Conservation (phyloP, 2,797 vertebrate genomes). For the Myripristis murdjan region DNA sequence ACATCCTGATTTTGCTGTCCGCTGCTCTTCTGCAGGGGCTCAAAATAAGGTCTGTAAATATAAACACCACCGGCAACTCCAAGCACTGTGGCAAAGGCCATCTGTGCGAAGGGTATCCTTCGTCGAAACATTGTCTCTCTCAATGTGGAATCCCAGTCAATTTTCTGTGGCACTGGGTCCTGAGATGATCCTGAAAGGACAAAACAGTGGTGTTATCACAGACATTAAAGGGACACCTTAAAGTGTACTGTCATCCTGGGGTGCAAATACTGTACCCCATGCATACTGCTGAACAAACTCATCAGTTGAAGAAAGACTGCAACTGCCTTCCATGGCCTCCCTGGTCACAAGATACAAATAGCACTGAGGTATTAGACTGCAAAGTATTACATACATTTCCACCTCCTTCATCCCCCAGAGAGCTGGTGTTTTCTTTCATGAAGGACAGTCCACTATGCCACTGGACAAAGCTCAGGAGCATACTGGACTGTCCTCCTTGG, state of each 20-base stretch:
- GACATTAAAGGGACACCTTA: background rate
- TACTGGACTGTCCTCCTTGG: too few species aligned
- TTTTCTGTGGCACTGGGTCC: constrained; percentile 1
- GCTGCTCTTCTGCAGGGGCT: constrained; percentile 55
- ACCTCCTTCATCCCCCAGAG: too few species aligned
- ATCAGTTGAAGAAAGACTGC: too few species aligned
- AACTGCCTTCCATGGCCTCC: too few species aligned
- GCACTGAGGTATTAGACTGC: too few species aligned
- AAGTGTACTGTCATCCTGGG: too few species aligned
- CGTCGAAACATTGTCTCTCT: constrained; percentile 74
- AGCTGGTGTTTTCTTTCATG: too few species aligned
- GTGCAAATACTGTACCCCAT: too few species aligned
- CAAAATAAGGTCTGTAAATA: constrained; percentile 90
- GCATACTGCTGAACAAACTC: too few species aligned
- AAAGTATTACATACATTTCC: too few species aligned
- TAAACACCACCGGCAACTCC: constrained; percentile 91
- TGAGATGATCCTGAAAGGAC: constrained; percentile 50
- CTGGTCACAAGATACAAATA: too few species aligned
- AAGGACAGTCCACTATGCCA: background rate
- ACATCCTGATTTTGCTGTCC: constrained; percentile 49
- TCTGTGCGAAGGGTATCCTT: constrained; percentile 83
- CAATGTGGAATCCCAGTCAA: background rate
- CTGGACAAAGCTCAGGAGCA: background rate
- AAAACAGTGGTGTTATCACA: constrained; percentile 21
- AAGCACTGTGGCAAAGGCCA: constrained; percentile 81